Evolutionary conservation across 2,888 invertebrate species (phyloP), one percentile per base, ranked within the genome.

Genomic region (Miltochrista miniata): DNA sequence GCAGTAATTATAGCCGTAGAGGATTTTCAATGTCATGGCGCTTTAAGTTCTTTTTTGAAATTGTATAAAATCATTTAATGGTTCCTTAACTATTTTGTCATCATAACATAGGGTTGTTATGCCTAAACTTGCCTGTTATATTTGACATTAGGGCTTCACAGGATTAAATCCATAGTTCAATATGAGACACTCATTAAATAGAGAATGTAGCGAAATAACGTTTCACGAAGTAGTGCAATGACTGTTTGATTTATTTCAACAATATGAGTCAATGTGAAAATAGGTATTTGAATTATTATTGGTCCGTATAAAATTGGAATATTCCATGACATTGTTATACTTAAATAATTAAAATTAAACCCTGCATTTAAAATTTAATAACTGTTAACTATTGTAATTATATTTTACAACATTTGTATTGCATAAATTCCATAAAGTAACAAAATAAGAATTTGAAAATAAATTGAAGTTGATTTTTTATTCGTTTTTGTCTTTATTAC

Each of bases 391-490:
- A 84, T 84, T 85, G 79, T 89, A 87, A 87, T 83, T 85, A 84
- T 89, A 87, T 85, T 86, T 88, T 87, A 85, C 86, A 85, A 83
- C 81, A 88, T 87, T 86, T 88, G 85, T 90, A 90, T 83, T 87
- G 83, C 84, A 70, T 88, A 87, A 90, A 88, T 89, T 90, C 88
- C 87, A 84, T 83, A 77, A 80, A 80, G 74, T 84, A 86, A 82
- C 81, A 79, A 76, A 79, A 77, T 85, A 86, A 83, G 80, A 85
- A 86, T 83, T 83, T 85, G 79, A 84, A 75, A 89, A 85, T 90
- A 88, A 89, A 90, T 84, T 89, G 79, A 88, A 90, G 90, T 90
- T 90, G 90, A 89, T 91, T 90, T 90, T 88, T 82, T 70, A 70
- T 56, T 51, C 44, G 54, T 56, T 61, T 57, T 75, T 24, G 18